Conservation (phyloP, 2,113 vertebrate genomes). For the Microtus montanus region DNA sequence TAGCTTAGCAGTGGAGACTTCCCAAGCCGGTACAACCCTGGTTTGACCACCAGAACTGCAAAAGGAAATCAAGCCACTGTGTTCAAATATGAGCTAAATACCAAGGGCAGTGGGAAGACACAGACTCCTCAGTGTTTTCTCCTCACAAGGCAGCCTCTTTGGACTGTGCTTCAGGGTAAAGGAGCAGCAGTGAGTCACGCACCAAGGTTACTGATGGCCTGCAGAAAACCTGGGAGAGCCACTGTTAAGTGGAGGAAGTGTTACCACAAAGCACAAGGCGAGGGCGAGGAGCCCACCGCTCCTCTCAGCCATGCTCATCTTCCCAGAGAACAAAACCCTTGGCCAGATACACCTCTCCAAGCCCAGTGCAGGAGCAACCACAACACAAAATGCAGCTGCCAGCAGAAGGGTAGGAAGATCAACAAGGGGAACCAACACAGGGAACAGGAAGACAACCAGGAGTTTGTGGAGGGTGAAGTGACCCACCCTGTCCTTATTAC, state of each 20-base stretch:
- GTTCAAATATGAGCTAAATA: background rate
- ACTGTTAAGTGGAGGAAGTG: background rate
- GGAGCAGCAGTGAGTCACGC: background rate
- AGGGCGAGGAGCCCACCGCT: background rate
- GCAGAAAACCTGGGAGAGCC: background rate
- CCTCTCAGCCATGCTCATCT: background rate
- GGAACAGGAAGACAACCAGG: background rate
- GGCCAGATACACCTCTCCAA: background rate
- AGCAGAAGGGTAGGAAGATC: background rate
- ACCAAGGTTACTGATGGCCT: background rate
- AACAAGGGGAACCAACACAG: background rate
- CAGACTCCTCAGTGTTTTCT: background rate
- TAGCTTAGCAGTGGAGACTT: background rate
- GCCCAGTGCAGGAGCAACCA: background rate
- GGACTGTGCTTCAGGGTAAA: background rate
- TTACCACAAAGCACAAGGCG: background rate
- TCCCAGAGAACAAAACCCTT: background rate
- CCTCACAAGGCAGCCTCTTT: background rate
- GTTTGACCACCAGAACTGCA: background rate
- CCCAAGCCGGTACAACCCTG: background rate
- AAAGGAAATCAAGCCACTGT: background rate
- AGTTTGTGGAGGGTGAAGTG: background rate
- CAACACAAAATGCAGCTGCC: background rate
- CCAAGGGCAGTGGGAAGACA: background rate
- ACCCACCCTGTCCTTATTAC: slow-evolving; percentile 82